A percentile compares a stretch with the other conserved stretches of the same genome.
phyloP scores from a whole-genome alignment of 1,140 invertebrate genomes.

The Sitophilus oryzae region DNA sequence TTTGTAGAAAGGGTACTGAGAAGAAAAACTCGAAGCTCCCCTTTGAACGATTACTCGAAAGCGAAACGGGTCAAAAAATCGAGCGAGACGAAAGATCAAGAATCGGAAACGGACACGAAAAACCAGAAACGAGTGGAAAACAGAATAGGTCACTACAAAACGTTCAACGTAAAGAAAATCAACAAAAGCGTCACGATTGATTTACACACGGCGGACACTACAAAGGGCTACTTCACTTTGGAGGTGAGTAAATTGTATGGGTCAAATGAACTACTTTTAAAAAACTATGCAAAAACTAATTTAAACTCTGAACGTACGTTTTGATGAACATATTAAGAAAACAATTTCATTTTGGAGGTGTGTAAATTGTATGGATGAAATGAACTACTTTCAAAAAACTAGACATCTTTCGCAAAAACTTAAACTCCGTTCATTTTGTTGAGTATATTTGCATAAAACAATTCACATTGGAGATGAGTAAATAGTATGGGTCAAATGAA shows the following conservation, averaged over 20 bases:
- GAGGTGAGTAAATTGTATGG: slow-evolving; percentile 19
- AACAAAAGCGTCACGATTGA: slow-evolving; percentile 51
- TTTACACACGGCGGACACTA: slow-evolving; percentile 15
- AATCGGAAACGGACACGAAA: slow-evolving; percentile 11
- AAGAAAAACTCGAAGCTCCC: slow-evolving; percentile 33
- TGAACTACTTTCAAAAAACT: no score
- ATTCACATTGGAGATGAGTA: slow-evolving; percentile 27
- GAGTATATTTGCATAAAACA: no score
- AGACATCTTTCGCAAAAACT: no score
- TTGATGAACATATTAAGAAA: no score
- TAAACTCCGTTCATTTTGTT: no score
- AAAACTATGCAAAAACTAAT: no score
- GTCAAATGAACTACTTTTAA: no score
- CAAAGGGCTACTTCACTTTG: slow-evolving; percentile 23
- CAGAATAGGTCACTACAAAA: slow-evolving; percentile 50
- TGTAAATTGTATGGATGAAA: no score
- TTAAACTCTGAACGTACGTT: no score
- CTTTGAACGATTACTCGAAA: slow-evolving; percentile 6
- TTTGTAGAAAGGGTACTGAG: slow-evolving; percentile 20
- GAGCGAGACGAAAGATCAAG: background rate
- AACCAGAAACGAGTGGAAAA: slow-evolving; percentile 25
- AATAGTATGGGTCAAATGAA: background rate
- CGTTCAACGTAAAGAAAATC: slow-evolving; percentile 55
- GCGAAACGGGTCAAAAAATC: slow-evolving; percentile 5
- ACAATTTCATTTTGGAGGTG: no score